Evolutionary conservation across 1,140 invertebrate genomes (phyloP), one percentile per base, ranked within the genome.

Genomic region (Diploscapter pachys): DNA sequence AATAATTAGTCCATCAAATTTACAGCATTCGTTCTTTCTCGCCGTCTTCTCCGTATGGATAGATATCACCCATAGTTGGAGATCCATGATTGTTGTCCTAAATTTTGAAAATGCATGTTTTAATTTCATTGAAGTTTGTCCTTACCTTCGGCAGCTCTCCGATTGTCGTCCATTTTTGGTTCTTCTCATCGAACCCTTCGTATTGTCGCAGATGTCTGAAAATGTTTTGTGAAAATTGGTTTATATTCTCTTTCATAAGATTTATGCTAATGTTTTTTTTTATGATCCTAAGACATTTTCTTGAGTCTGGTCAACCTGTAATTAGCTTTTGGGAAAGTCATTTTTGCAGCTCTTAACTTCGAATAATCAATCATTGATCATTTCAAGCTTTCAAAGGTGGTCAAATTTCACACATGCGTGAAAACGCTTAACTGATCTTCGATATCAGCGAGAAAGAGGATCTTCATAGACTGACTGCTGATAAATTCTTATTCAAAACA

Each of bases 81-180:
- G 75, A 76, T n/a, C 75, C 75, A 48, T 76, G 75, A 4, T 76
- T 71, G 11, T 71, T 71, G 48, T 76, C 75, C 57, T 76, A 50
- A 53, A 57, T 49, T 6, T 53, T 50, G 9, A 9, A 69, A 9
- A 31, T 31, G 31, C 31, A 31, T 31, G 31, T 69, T 48, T 9
- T 48, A 65, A 11, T 61, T 8, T 53, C 50, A 13, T 67, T n/a
- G 9, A 31, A 63, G 56, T 13, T 8, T n/a, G 51, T 5, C 48
- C 31, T 31, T 48, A 71, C 69, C 71, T 72, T 76, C 5, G 75
- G 75, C 55, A 76, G 67, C n/a, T 62, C 70, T 50, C 70, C 70
- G 5, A 57, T 59, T 56, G 62, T 63, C 64, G 68, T 65, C 73
- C 73, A 74, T 4, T 74, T 64, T 2, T 69, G 53, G 50, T 64